phyloP scores from a whole-genome alignment of 2,888 invertebrate genomes.

The Pyrochroa serraticornis region DNA sequence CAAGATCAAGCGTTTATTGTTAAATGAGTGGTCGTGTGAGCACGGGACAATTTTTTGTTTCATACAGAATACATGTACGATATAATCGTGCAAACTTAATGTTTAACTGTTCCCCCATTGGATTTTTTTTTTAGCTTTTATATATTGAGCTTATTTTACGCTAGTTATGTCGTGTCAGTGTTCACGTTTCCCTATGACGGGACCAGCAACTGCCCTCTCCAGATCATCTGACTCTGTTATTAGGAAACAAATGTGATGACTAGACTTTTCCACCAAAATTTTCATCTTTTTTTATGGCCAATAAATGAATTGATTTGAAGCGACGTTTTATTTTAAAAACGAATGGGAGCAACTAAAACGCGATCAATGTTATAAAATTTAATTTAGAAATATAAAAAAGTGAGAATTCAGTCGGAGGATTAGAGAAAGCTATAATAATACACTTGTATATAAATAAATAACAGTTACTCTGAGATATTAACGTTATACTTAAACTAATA shows the following conservation, averaged over 20 bases:
- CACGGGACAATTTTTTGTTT: too few relatives aligned
- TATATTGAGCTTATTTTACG: background rate
- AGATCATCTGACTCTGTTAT: constrained; percentile 17
- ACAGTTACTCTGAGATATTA: constrained; percentile 27
- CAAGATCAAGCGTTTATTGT: background rate
- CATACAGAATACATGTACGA: background rate
- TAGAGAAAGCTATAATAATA: constrained; percentile 13
- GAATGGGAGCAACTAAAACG: background rate
- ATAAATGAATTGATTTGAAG: constrained; percentile 3
- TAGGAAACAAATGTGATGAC: constrained; percentile 22
- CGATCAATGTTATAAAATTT: constrained; percentile 5
- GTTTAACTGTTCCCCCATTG: background rate
- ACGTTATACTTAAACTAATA: constrained; percentile 21
- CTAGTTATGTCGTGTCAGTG: too few relatives aligned
- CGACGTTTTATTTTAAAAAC: too few relatives aligned
- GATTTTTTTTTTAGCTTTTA: background rate
- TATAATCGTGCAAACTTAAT: background rate
- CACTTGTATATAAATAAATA: constrained; percentile 28
- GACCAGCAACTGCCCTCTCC: background rate
- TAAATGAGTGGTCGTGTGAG: background rate
- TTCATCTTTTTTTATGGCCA: constrained; percentile 22
- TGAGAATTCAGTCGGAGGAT: constrained; percentile 21
- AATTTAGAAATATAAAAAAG: constrained; percentile 29
- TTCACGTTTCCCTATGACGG: too few relatives aligned
- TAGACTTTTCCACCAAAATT: constrained; percentile 22